Evolutionary conservation across 1,140 invertebrate genomes (phyloP).

Genomic region (Rhynchophorus ferrugineus): DNA sequence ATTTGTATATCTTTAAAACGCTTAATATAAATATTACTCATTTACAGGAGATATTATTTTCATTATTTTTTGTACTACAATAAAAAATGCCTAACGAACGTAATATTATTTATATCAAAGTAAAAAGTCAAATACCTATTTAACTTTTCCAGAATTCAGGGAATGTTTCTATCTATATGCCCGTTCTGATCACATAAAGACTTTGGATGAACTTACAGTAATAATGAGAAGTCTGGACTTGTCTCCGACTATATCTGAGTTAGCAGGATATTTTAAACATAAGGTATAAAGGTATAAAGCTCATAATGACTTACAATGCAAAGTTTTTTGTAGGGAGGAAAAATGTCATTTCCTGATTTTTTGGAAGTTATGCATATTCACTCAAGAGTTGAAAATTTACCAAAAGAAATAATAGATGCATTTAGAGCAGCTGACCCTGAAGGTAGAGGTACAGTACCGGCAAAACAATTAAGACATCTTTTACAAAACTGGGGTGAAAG

Average conservation of each 20-base stretch:
- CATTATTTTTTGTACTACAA: too few species aligned
- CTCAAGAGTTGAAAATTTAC: slow-evolving; percentile 75
- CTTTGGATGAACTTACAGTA: slow-evolving; percentile 81
- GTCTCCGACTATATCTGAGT: slow-evolving; percentile 85
- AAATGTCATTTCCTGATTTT: slow-evolving; percentile 93
- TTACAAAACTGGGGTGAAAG: slow-evolving; percentile 87
- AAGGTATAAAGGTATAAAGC: slow-evolving; percentile 44
- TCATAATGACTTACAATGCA: neutral
- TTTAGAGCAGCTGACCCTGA: slow-evolving; percentile 76
- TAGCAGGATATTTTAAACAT: slow-evolving; percentile 65
- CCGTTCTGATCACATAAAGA: slow-evolving; percentile 75
- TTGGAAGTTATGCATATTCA: slow-evolving; percentile 92
- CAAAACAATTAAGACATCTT: slow-evolving; percentile 78
- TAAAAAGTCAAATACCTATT: too few species aligned
- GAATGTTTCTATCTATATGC: slow-evolving; percentile 94
- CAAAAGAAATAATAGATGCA: slow-evolving; percentile 81
- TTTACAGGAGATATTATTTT: too few species aligned
- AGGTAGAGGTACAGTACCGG: slow-evolving; percentile 68
- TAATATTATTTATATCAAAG: too few species aligned
- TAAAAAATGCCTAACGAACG: slow-evolving; percentile 10
- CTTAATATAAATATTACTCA: too few species aligned
- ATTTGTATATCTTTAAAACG: too few species aligned
- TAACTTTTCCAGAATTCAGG: slow-evolving; percentile 81
- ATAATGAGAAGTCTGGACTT: slow-evolving; percentile 91
- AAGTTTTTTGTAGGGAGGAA: slow-evolving; percentile 57